phyloP scores from a whole-genome alignment of 2,797 vertebrate genomes.

The Neosalanx taihuensis region DNA sequence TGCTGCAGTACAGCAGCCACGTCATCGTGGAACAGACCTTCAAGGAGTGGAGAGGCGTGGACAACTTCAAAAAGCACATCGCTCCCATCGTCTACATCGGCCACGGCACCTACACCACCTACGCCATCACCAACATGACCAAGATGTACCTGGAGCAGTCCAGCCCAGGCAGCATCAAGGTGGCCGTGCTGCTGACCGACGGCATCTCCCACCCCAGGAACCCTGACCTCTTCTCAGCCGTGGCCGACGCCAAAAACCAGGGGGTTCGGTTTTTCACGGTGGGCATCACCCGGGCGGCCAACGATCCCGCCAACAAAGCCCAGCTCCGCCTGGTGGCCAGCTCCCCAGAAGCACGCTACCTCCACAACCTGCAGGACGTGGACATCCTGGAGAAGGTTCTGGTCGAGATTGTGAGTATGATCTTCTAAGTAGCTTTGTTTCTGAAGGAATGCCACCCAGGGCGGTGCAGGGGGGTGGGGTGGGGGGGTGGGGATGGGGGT shows the following conservation, averaged over 20 bases:
- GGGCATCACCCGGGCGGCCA: conserved; percentile 84
- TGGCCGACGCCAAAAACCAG: conserved; percentile 87
- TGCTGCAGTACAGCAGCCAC: conserved; percentile 91
- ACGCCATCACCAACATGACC: conserved; percentile 91
- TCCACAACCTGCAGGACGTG: conserved; percentile 84
- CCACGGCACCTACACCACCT: conserved; percentile 89
- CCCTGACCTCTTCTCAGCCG: conserved; percentile 88
- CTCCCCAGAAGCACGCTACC: conserved; percentile 76
- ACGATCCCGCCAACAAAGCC: conserved; percentile 79
- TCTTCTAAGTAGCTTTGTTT: background rate
- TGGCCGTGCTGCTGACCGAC: conserved; percentile 83
- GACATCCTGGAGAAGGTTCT: conserved; percentile 78
- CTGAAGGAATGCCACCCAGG: background rate
- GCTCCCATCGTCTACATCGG: conserved; percentile 82
- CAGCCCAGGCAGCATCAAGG: conserved; percentile 71
- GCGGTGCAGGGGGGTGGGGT: background rate
- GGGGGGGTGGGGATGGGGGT: too few species aligned
- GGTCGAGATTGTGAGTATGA: conserved; percentile 80
- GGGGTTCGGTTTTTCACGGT: conserved; percentile 84
- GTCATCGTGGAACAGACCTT: conserved; percentile 85
- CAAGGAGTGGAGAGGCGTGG: conserved; percentile 80
- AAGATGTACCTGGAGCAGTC: conserved; percentile 84
- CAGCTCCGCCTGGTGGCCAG: conserved; percentile 84
- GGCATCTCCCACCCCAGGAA: conserved; percentile 87
- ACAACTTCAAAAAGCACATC: conserved; percentile 79